A percentile compares a stretch with the other conserved stretches of the same genome.
Conservation (phyloP, 1,140 invertebrate species). For the Bombus polaris region DNA sequence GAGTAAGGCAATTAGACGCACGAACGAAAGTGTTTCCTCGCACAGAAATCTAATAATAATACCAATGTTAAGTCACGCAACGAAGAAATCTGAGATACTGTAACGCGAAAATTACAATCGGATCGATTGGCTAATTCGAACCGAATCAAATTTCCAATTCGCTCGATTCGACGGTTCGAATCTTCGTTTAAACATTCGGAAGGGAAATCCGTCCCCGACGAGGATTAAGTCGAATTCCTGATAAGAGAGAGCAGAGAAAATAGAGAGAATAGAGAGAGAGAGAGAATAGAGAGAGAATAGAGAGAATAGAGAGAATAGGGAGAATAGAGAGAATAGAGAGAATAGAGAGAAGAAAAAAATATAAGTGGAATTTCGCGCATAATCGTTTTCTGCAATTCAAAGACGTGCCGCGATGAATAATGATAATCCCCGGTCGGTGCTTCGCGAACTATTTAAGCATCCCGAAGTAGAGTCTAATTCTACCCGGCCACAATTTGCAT, state of each 20-base stretch:
- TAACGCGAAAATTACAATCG: background rate
- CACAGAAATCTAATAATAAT: too few relatives aligned
- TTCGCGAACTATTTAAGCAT: conserved; percentile 49
- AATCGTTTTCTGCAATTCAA: conserved; percentile 47
- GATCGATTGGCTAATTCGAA: background rate
- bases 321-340: too few relatives aligned
- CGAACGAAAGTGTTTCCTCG: too few relatives aligned
- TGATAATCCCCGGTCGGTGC: conserved; percentile 43
- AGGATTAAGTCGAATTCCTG: background rate
- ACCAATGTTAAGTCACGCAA: too few relatives aligned
- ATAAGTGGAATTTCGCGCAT: conserved; percentile 4
- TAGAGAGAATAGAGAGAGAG: background rate
- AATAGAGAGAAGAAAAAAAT: background rate
- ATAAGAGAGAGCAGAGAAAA: background rate
- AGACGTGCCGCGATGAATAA: conserved; percentile 39
- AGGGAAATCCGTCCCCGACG: background rate
- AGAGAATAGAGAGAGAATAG: too few relatives aligned
- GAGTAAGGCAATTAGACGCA: too few relatives aligned
- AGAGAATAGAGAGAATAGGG: background rate
- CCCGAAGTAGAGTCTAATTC: conserved; percentile 51
- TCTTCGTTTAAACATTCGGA: background rate
- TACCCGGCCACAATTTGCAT: conserved; percentile 50
- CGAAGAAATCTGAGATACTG: too few relatives aligned
- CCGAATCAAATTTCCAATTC: background rate
- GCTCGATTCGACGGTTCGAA: background rate